Evolutionary conservation across 2,113 vertebrate genomes (phyloP), one percentile per base, ranked within the genome.

Genomic region (Propithecus coquereli): DNA sequence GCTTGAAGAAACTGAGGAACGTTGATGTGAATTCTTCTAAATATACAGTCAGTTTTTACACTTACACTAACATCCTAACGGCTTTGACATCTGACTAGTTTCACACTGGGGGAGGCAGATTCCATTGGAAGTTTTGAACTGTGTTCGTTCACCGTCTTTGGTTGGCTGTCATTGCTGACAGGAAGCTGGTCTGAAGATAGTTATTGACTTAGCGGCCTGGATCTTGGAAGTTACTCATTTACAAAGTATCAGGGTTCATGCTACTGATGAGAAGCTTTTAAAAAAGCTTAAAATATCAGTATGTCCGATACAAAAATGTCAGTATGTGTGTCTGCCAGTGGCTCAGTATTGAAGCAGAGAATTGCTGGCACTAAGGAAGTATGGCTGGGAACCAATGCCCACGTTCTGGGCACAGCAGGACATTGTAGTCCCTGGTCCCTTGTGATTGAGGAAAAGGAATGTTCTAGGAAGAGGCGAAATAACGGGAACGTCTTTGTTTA

Each of bases 141-240:
- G 1, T 8, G 16, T 47, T 23, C 5, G 65, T 52, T 91, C 50
- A 30, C 59, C 47, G 18, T 8, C 27, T 76, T 63, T 50, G 65
- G 13, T 11, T 94, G 61, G 57, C 65, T 86, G 37, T 65, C 57
- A 45, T 85, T 91, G 76, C 61, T 61, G 82, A 45, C 3, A 50
- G 66, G 50, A 80, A 88, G 37, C 80, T 43, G 61, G 80, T 66
- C 30, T 66, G 70, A 94, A 52, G 74, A 70, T 71, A 91, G 8
- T 52, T 59, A 27, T 32, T 86, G 80, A 84, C 73, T 93, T 81
- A 76, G 84, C 59, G 59, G n/a, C 30, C 23, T 34, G n/a, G n/a
- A 82, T 88, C n/a, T 52, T 54, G 40, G 70, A 70, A 80, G 71
- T 91, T 79, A 52, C 32, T 95, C 45, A 47, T 77, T 94, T 93